phyloP scores from a whole-genome alignment of 2,113 vertebrate genomes.

The Heptranchias perlo region DNA sequence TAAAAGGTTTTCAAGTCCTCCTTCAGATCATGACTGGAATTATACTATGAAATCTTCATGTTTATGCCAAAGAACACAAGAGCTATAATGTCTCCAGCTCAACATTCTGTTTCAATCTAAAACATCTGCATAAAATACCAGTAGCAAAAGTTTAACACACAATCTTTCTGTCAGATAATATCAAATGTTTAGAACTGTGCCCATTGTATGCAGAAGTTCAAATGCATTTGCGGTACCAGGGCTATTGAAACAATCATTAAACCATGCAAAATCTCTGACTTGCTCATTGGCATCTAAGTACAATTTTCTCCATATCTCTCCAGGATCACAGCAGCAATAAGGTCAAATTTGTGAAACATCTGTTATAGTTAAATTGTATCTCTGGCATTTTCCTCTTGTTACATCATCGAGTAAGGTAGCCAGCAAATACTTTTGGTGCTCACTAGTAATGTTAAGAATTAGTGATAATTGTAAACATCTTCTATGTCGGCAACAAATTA shows the following conservation, averaged over 20 bases:
- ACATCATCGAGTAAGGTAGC: background rate
- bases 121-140: background rate
- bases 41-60: too few relatives aligned
- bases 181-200: background rate
- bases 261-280: background rate
- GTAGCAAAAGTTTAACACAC: background rate
- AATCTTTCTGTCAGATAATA: constrained; percentile 19
- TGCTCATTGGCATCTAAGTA: background rate
- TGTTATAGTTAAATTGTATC: background rate
- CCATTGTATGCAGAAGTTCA: background rate
- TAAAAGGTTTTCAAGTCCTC: background rate
- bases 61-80: background rate
- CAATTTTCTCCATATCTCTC: background rate
- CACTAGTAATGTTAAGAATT: background rate
- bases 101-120: background rate
- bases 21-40: background rate
- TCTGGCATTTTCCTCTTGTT: background rate
- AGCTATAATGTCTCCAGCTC: background rate
- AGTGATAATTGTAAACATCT: background rate
- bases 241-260: background rate
- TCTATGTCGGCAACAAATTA: background rate
- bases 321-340: background rate
- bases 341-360: background rate
- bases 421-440: background rate
- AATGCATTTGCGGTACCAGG: background rate